Conservation (phyloP, 2,888 invertebrate species). For the Acanthoscelides obtectus region DNA sequence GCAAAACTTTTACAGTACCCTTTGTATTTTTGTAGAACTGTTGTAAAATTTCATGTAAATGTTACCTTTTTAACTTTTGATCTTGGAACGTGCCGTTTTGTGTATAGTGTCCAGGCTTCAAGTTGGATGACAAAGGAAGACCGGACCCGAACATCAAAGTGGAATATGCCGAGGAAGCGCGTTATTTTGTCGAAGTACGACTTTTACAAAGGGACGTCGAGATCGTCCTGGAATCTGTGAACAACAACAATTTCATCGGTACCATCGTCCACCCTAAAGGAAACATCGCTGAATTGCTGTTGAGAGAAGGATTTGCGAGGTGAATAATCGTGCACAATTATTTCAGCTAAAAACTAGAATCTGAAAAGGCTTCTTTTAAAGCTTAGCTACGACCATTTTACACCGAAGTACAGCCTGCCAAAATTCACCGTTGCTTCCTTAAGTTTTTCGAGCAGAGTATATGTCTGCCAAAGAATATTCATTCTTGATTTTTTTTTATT, state of each 20-base stretch:
- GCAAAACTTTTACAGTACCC: too few relatives aligned
- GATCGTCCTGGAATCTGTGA: conserved; percentile 85
- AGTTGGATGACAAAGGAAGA: conserved; percentile 67
- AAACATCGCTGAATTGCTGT: conserved; percentile 80
- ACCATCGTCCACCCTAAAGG: conserved; percentile 87
- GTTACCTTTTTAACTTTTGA: too few relatives aligned
- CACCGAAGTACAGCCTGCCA: too few relatives aligned
- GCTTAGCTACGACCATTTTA: background rate
- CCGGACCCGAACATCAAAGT: conserved; percentile 63
- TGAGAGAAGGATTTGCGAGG: conserved; percentile 63
- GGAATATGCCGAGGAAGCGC: conserved; percentile 84
- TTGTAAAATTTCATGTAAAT: too few relatives aligned
- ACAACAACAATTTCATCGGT: conserved; percentile 91
- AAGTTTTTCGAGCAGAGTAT: conserved; percentile 64
- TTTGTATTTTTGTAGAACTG: too few relatives aligned
- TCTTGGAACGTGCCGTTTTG: too few relatives aligned
- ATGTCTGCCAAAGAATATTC: too few relatives aligned
- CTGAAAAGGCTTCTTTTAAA: conserved; percentile 46
- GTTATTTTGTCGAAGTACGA: conserved; percentile 87
- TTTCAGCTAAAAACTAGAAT: too few relatives aligned
- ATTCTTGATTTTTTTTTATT: too few relatives aligned
- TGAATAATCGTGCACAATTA: conserved; percentile 39
- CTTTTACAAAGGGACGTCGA: conserved; percentile 89
- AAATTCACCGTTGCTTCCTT: background rate
- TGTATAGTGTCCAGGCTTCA: conserved; percentile 73